phyloP scores from a whole-genome alignment of 1,140 invertebrate genomes.

The Brachionus koreanus region DNA sequence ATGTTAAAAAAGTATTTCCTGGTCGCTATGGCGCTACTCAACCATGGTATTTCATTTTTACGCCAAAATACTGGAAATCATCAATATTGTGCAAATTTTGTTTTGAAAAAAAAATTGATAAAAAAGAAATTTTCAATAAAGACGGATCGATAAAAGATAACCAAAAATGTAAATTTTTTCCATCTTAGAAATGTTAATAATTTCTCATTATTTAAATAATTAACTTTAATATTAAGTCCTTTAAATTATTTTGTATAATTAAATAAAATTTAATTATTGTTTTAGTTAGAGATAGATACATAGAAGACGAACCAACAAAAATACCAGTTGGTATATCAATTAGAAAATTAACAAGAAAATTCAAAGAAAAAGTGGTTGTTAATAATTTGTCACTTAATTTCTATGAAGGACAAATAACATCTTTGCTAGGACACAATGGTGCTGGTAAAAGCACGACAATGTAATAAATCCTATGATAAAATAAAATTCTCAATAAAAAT shows the following conservation, averaged over 20 bases:
- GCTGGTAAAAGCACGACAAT: constrained; percentile 65
- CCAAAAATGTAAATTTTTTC: neutral
- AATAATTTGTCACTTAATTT: constrained; percentile 70
- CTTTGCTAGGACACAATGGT: constrained; percentile 64
- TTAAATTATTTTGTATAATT: too few relatives aligned
- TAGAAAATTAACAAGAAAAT: constrained; percentile 50
- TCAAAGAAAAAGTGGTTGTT: constrained; percentile 55
- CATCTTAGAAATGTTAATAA: neutral
- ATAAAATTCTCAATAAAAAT: neutral
- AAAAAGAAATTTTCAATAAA: constrained; percentile 7
- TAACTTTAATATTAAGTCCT: too few relatives aligned
- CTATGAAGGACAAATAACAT: constrained; percentile 64
- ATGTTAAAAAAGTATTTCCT: constrained; percentile 54
- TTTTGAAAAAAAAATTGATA: neutral
- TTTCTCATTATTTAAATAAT: neutral
- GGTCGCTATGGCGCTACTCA: constrained; percentile 57
- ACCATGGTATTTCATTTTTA: constrained; percentile 61
- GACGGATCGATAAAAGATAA: constrained; percentile 23
- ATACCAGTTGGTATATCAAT: constrained; percentile 50
- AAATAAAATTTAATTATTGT: neutral
- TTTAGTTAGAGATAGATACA: constrained; percentile 5
- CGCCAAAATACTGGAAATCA: constrained; percentile 50
- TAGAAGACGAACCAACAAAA: constrained; percentile 44
- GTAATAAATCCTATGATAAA: constrained; percentile 51
- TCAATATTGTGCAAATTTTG: neutral